Evolutionary conservation across 2,888 invertebrate genomes (phyloP), one percentile per base, ranked within the genome.

Genomic region (Aspidiotus destructor): DNA sequence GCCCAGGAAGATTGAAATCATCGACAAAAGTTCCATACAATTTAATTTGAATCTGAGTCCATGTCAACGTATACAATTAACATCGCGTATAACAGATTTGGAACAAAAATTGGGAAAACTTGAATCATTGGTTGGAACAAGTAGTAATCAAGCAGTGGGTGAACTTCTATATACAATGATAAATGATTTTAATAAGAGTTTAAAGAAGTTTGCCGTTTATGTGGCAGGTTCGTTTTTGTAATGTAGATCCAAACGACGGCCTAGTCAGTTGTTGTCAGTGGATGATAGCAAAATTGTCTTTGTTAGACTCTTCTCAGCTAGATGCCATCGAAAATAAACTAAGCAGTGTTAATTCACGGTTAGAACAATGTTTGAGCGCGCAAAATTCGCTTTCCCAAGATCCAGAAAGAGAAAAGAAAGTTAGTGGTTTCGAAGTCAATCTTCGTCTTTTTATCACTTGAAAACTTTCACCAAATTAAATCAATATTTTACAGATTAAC

Each of bases 251-350:
- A 8, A 60, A 67, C 28, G 67, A 62, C 15, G 69, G 69, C 5
- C 15, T 69, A 9, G 11, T 69, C 1, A 62, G 44, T 42, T 69
- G 62, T 40, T 62, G 44, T 9, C 84, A 86, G 69, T 85, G 87
- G 63, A 79, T 96, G 28, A 86, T 87, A 72, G 86, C 89, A 0
- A 89, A 89, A 75, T 83, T 91, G 53, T 83, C 87, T 11, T 78
- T 95, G 13, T 78, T 96, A 71, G 92, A 95, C 74, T 85, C 88
- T 0, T 81, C 83, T 13, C 91, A 94, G 76, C 77, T 95, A 71
- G 92, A 94, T 75, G 83, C 86, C 57, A 86, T 93, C 64, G 95
- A 96, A 77, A 87, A 86, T 5, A 82, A 93, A 69, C 81, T 93
- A 58, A 81, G 85, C 0, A 83, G 86, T 11, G 81, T 96, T 58